Conservation (phyloP, 2,888 invertebrate genomes). For the Tetranychus truncatus region DNA sequence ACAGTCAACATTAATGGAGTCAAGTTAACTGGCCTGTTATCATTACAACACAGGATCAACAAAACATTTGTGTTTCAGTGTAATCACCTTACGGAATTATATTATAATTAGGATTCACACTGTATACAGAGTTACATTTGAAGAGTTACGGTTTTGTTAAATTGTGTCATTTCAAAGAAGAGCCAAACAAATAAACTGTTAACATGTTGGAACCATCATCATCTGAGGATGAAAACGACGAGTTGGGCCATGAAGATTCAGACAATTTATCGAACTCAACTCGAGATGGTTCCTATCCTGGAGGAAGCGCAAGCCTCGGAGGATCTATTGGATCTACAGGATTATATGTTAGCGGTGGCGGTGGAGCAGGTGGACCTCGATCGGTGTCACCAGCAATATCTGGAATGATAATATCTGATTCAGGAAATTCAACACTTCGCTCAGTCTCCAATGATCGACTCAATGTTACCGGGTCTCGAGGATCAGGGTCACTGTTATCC, state of each 20-base stretch:
- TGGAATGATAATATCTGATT: conserved; percentile 3
- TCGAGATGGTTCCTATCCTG: background rate
- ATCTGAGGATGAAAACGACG: conserved; percentile 37
- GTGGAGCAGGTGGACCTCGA: background rate
- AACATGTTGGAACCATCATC: conserved; percentile 38
- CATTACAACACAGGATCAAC: background rate
- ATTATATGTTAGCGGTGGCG: background rate
- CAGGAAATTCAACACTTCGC: conserved; percentile 3
- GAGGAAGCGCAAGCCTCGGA: background rate
- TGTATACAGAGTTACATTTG: background rate
- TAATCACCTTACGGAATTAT: background rate
- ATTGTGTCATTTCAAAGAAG: background rate
- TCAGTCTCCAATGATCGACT: conserved; percentile 1
- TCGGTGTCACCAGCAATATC: conserved; percentile 4
- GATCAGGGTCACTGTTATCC: background rate
- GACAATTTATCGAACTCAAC: background rate
- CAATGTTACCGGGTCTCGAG: conserved; percentile 2
- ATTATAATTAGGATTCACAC: background rate
- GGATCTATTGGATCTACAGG: background rate
- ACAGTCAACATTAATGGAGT: background rate
- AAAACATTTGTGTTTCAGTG: background rate
- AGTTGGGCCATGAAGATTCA: conserved; percentile 29
- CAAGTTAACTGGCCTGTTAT: background rate
- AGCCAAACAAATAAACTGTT: background rate
- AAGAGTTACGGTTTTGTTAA: background rate